These are phyloP conservation scores for Crocidura indochinensis DNA, from an alignment of 2,797 vertebrate genomes.

Conservation along the genomic window DNA sequence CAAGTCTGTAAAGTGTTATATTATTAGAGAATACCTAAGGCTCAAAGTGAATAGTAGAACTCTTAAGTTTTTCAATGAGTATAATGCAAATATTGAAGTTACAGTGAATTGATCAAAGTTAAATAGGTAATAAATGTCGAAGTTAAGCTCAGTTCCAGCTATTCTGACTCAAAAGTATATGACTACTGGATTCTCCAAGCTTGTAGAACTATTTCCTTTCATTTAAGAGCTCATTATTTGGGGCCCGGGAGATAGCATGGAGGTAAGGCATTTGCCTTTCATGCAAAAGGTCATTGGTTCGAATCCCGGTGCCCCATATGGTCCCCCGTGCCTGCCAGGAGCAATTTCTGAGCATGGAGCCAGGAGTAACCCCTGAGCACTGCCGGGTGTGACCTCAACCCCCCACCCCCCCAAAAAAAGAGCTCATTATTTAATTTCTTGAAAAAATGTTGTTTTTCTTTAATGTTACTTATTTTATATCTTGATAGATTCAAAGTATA, in stretches of 20 bases:
- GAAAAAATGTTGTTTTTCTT: conserved; percentile 58
- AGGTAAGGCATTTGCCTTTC: too few species aligned
- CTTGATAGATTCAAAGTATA: conserved; percentile 36
- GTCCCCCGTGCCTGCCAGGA: too few species aligned
- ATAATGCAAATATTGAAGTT: background rate
- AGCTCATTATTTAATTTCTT: conserved; percentile 60
- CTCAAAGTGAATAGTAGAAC: background rate
- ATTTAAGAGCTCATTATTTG: conserved; percentile 60
- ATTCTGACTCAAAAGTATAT: conserved; percentile 36
- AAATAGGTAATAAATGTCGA: conserved; percentile 1
- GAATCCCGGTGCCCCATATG: too few species aligned
- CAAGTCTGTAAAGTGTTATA: background rate
- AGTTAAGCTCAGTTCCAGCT: conserved; percentile 44
- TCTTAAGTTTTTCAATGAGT: conserved; percentile 46
- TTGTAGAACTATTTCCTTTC: conserved; percentile 52
- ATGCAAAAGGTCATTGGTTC: too few species aligned
- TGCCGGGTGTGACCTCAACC: too few species aligned
- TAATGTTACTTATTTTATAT: conserved; percentile 19
- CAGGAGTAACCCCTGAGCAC: too few species aligned
- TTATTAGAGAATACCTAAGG: background rate
- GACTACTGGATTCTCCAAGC: background rate
- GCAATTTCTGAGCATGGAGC: too few species aligned
- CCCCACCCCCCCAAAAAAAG: too few species aligned
- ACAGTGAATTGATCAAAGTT: conserved; percentile 30
- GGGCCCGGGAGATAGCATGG: too few species aligned